Conservation (phyloP, 2,888 invertebrate genomes). For the Mimumesa dahlbomi region DNA sequence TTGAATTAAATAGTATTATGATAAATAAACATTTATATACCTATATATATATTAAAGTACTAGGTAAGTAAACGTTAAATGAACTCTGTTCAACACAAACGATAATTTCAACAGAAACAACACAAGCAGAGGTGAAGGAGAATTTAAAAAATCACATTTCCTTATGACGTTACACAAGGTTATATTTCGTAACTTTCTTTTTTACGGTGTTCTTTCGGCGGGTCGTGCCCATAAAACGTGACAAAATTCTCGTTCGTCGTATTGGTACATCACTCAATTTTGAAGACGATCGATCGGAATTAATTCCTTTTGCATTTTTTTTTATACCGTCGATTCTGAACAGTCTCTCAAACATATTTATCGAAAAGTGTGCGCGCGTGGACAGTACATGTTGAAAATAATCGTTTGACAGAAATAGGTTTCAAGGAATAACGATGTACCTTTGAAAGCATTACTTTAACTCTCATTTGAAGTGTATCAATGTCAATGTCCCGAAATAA, state of each 20-base stretch:
- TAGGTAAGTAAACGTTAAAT: background rate
- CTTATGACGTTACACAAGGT: constrained; percentile 71
- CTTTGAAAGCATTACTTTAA: constrained; percentile 5
- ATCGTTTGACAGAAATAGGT: background rate
- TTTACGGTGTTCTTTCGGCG: constrained; percentile 49
- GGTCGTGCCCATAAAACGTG: constrained; percentile 51
- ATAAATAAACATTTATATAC: background rate
- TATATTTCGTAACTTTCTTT: constrained; percentile 71
- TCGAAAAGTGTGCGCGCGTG: constrained; percentile 40
- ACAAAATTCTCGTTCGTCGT: constrained; percentile 59
- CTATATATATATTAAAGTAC: background rate
- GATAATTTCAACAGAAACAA: too few species aligned
- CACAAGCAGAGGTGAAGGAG: constrained; percentile 24
- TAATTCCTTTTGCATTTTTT: constrained; percentile 31
- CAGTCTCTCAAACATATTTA: constrained; percentile 60
- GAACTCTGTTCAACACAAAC: background rate
- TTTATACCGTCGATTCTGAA: constrained; percentile 42
- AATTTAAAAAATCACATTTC: constrained; percentile 41
- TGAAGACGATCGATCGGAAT: constrained; percentile 44
- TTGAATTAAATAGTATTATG: background rate
- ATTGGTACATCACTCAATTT: constrained; percentile 47
- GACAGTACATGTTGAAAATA: constrained; percentile 1
- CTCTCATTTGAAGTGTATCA: background rate
- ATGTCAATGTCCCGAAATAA: constrained; percentile 15
- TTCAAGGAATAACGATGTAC: constrained; percentile 8